Evolutionary conservation across 1,140 invertebrate species (phyloP).

Genomic region (Augochlora pura): DNA sequence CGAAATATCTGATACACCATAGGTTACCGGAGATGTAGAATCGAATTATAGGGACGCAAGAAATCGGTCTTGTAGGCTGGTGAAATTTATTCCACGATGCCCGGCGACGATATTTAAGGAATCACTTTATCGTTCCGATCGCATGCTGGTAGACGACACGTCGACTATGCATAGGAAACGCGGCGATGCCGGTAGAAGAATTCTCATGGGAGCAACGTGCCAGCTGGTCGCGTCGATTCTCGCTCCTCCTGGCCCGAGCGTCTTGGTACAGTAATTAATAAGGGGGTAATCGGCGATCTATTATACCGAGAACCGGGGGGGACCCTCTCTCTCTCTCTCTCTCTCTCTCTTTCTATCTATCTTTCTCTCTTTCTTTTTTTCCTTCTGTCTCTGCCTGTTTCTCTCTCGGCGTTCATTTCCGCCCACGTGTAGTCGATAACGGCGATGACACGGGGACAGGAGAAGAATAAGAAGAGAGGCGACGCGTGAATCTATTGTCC

Average conservation of each 20-base stretch:
- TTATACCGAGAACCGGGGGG: constrained; percentile 37
- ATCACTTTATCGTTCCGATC: constrained; percentile 4
- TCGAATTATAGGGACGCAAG: no score
- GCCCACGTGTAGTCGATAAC: constrained; percentile 52
- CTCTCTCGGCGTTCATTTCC: constrained; percentile 50
- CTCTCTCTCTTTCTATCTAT: no score
- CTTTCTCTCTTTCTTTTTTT: no score
- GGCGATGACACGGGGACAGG: neutral
- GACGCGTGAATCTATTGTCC: neutral
- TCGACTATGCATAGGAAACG: neutral
- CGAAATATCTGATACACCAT: no score
- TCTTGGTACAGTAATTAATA: constrained; percentile 55
- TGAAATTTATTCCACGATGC: neutral
- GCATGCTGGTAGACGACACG: constrained; percentile 25
- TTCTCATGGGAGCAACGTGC: constrained; percentile 23
- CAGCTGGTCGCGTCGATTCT: constrained; percentile 50
- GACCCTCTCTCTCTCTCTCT: constrained; percentile 20
- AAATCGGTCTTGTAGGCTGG: neutral
- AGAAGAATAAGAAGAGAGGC: neutral
- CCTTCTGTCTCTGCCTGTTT: neutral
- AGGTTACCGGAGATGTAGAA: no score
- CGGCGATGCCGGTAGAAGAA: neutral
- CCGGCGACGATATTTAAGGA: neutral
- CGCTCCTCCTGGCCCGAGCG: constrained; percentile 22
- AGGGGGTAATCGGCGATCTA: constrained; percentile 54